Evolutionary conservation across 2,113 vertebrate species (phyloP).

Genomic region (Syrrhaptes paradoxus): DNA sequence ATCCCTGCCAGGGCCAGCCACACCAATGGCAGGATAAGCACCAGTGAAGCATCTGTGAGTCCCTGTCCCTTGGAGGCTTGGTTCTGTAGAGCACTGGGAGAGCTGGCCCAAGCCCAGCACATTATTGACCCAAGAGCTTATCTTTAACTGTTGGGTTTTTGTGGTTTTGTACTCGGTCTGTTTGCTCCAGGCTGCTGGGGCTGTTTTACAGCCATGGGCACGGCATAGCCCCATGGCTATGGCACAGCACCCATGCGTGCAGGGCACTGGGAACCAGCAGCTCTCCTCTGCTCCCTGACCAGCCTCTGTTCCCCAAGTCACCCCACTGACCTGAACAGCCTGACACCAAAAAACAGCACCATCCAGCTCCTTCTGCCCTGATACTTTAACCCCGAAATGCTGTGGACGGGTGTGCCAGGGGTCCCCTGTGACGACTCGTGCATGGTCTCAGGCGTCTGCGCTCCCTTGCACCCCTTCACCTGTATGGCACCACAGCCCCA

Average conservation of each 20-base stretch:
- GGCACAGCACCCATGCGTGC: accelerated
- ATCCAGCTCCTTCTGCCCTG: neutral
- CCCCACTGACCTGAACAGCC: accelerated
- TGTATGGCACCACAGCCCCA: neutral
- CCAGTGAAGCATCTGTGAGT: neutral
- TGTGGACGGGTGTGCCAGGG: neutral
- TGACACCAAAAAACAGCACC: neutral
- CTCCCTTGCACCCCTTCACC: neutral
- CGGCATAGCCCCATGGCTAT: neutral
- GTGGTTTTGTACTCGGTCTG: neutral
- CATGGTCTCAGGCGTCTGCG: neutral
- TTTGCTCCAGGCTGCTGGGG: neutral
- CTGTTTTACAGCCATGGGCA: neutral
- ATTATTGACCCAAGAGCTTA: neutral
- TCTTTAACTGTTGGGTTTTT: neutral
- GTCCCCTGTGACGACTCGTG: accelerated
- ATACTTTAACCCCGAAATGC: neutral
- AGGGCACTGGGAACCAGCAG: neutral
- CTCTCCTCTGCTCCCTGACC: neutral
- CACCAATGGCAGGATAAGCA: neutral
- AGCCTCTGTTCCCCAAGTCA: neutral
- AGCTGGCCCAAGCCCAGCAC: neutral
- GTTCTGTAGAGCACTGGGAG: neutral
- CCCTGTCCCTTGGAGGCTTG: neutral
- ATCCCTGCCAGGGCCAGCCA: neutral